phyloP scores from a whole-genome alignment of 2,113 vertebrate species.

The Eonycteris spelaea region DNA sequence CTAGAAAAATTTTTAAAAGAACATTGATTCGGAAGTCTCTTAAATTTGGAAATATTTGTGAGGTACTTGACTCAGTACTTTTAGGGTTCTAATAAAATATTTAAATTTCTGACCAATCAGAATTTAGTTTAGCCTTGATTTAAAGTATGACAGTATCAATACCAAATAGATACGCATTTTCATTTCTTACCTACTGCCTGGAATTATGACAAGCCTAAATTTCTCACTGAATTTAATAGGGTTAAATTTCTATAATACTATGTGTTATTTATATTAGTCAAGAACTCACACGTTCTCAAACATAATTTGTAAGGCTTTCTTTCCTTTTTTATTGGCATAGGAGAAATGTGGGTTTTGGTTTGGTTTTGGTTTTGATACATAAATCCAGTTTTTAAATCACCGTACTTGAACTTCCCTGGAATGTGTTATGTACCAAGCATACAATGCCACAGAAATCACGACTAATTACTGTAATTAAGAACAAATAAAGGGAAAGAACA shows the following conservation, averaged over 20 bases:
- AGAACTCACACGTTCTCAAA: slow-evolving; percentile 15
- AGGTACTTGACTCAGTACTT: neutral
- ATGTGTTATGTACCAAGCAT: slow-evolving; percentile 43
- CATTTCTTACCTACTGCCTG: neutral
- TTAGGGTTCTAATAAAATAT: neutral
- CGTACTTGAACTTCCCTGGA: slow-evolving; percentile 55
- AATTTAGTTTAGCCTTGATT: neutral
- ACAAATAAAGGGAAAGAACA: slow-evolving; percentile 57
- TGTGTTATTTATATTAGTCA: slow-evolving; percentile 7
- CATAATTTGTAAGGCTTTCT: neutral
- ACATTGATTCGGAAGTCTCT: neutral
- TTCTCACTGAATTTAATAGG: neutral
- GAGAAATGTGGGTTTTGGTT: slow-evolving; percentile 32
- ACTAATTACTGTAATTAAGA: slow-evolving; percentile 66
- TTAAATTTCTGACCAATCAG: neutral
- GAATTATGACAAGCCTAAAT: neutral
- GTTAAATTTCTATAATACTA: neutral
- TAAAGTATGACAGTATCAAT: neutral
- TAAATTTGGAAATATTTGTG: slow-evolving; percentile 26
- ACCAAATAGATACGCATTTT: neutral
- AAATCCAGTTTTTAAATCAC: slow-evolving; percentile 55
- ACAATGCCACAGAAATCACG: slow-evolving; percentile 41
- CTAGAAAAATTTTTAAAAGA: neutral
- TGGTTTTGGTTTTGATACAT: slow-evolving; percentile 21
- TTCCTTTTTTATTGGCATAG: neutral